phyloP scores from a whole-genome alignment of 2,797 vertebrate species.

The Rhabdomys pumilio region DNA sequence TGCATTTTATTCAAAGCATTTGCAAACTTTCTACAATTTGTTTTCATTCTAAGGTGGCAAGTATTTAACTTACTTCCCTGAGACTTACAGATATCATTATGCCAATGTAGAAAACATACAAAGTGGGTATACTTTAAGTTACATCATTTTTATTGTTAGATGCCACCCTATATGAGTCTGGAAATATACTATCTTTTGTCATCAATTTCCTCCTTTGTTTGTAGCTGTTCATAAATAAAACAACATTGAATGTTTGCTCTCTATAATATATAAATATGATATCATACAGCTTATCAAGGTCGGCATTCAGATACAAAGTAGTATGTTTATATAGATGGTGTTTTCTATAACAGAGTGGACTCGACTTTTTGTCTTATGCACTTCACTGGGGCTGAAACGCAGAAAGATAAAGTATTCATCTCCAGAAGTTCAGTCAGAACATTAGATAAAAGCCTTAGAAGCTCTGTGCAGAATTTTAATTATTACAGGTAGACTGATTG shows the following conservation, averaged over 20 bases:
- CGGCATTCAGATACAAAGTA: neutral
- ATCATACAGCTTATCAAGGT: conserved; percentile 22
- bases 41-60: conserved; percentile 63
- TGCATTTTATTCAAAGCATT: conserved; percentile 41
- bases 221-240: conserved; percentile 56
- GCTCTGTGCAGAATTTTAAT: neutral
- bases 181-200: conserved; percentile 56
- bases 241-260: conserved; percentile 45
- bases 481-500: neutral
- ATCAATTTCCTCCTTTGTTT: conserved; percentile 30
- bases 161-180: neutral
- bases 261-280: conserved; percentile 27
- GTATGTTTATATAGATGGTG: neutral
- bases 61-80: conserved; percentile 53
- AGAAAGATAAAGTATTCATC: conserved; percentile 39
- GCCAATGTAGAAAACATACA: neutral
- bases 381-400: conserved; percentile 25
- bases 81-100: conserved; percentile 39
- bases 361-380: neutral
- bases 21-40: conserved; percentile 62
- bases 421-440: neutral
- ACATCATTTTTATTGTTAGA: conserved; percentile 35
- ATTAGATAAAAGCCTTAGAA: conserved; percentile 35
- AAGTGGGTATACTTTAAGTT: conserved; percentile 28
- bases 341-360: conserved; percentile 23